A percentile compares a stretch with the other conserved stretches of the same genome.
These are phyloP conservation scores for Caenorhabditis sp. DNA, from an alignment of 2,888 invertebrate species.

Conservation along the genomic window DNA sequence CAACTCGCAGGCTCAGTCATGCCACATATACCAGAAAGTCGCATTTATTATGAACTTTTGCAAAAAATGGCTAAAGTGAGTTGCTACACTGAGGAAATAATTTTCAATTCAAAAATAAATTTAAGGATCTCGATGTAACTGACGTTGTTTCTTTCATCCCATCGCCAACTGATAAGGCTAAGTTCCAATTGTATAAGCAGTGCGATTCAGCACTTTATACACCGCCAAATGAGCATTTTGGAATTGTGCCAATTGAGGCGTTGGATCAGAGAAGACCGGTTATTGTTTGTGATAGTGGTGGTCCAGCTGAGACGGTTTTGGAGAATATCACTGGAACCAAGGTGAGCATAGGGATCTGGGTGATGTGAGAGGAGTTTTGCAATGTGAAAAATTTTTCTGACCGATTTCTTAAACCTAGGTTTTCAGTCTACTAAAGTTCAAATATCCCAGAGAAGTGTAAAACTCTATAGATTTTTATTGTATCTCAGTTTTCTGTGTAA, in stretches of 20 bases:
- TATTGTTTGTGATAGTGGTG: slow-evolving; percentile 92
- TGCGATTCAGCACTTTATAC: slow-evolving; percentile 81
- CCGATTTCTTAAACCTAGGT: too few relatives aligned
- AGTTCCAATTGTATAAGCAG: slow-evolving; percentile 72
- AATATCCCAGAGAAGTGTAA: too few relatives aligned
- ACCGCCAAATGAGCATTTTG: slow-evolving; percentile 96
- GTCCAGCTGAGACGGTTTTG: slow-evolving; percentile 88
- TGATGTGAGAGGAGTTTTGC: too few relatives aligned
- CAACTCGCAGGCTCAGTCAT: slow-evolving; percentile 73
- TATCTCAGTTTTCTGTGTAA: too few relatives aligned
- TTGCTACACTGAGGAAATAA: not conserved
- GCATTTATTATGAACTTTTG: slow-evolving; percentile 73
- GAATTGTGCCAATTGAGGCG: slow-evolving; percentile 96
- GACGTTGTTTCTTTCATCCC: slow-evolving; percentile 73
- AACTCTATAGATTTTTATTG: too few relatives aligned
- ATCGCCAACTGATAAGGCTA: slow-evolving; percentile 73
- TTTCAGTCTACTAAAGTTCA: too few relatives aligned
- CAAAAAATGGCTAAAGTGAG: slow-evolving; percentile 66
- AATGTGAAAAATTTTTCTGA: too few relatives aligned
- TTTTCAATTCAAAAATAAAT: too few relatives aligned
- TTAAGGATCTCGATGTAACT: slow-evolving; percentile 63
- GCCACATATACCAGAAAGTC: slow-evolving; percentile 73
- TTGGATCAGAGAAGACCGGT: slow-evolving; percentile 94
- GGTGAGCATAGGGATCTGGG: slow-evolving; percentile 29
- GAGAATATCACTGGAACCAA: slow-evolving; percentile 73